These are phyloP conservation scores for Planiliza haematocheilus DNA, from an alignment of 2,113 vertebrate species.

Conservation along the genomic window DNA sequence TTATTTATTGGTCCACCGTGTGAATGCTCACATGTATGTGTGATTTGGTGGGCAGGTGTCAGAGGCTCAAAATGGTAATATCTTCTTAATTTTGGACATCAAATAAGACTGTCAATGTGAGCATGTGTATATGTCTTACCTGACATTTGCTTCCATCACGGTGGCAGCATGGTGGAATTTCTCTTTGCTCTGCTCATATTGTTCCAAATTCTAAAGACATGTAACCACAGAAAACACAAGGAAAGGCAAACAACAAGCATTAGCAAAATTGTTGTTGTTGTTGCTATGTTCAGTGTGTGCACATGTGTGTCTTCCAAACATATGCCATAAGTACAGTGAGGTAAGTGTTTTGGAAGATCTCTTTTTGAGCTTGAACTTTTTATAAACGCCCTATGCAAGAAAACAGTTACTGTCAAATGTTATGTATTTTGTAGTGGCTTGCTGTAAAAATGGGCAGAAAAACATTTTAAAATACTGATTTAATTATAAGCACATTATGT, in stretches of 20 bases:
- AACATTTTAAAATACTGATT: no score
- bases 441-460: no score
- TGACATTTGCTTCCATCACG: slow-evolving; percentile 86
- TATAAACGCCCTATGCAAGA: no score
- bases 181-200: slow-evolving; percentile 87
- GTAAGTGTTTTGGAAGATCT: no score
- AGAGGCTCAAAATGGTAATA: slow-evolving; percentile 48
- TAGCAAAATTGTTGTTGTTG: neutral
- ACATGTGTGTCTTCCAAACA: neutral
- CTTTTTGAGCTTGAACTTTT: no score
- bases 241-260: slow-evolving; percentile 15
- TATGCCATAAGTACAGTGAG: no score
- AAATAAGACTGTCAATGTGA: slow-evolving; percentile 36
- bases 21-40: slow-evolving; percentile 12
- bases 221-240: slow-evolving; percentile 18
- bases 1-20: slow-evolving; percentile 60
- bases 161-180: slow-evolving; percentile 89
- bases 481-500: no score
- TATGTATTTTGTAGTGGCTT: no score
- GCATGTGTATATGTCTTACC: slow-evolving; percentile 80
- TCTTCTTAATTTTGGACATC: slow-evolving; percentile 29
- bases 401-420: no score
- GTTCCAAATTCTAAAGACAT: slow-evolving; percentile 88
- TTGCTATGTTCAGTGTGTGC: neutral
- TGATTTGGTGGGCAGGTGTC: slow-evolving; percentile 25